Base-by-base conservation (phyloP, 1,140 invertebrate genomes). In the Drosophila hydei region DNA sequence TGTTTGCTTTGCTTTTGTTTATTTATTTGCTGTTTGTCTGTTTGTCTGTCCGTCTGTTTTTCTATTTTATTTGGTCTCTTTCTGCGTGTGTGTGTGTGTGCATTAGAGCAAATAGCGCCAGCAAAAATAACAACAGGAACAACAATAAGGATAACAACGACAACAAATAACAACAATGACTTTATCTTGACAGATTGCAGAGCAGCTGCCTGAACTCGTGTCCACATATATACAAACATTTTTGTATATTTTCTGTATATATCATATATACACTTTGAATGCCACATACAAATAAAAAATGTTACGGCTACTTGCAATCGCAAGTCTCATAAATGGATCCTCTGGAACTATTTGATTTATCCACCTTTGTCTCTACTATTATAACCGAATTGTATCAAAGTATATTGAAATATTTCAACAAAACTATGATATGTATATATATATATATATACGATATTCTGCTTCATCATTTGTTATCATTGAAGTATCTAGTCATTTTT, bases 131-230 rank as follows among this genome's bases (percentile, higher is more conserved):
- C 75, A 71, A 71, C 72, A 75, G 61, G 61, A 83, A 77, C 79
- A 74, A 85, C 76, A 85, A 85, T 79, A 75, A 77, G 77, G 77
- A 87, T 80, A 77, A 79, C 76, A 84, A 83, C 71, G 79, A 63
- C 75, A 75, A 64, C 79, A 72, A 84, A 65, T 72, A 84, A 74
- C 80, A 77, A 85, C 76, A 85, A 87, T 87, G 81, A 81, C 77
- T 85, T 85, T 85, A 85, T 80, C 81, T 79, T 85, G 81, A 81
- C 81, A 87, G 81, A 87, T 87, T 87, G 77, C 75, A 65, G 67
- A 79, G 69, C 54, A 65, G 62, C 62, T 72, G 62, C 61, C 62
- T 52, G 21, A 58, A 67, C 69, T 59, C 50, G 8, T 42, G 14
- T 42, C 8, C 54, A 42, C 19, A 45, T 11, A 45, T 12, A 48